phyloP scores from a whole-genome alignment of 2,888 invertebrate genomes.

The Ypsolopha scabrella region DNA sequence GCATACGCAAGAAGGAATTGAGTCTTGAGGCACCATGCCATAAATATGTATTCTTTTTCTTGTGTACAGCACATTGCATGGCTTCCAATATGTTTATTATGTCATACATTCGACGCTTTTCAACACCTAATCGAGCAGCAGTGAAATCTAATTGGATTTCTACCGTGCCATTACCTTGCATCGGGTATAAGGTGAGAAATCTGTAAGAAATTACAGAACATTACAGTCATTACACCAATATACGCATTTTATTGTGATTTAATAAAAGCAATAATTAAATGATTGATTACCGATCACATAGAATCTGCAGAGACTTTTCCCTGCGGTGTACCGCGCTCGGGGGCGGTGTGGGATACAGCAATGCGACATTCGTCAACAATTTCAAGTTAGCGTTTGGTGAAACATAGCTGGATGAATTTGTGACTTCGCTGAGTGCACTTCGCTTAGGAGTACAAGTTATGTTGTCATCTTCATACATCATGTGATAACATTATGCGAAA shows the following conservation, averaged over 20 bases:
- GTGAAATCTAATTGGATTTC: constrained; percentile 75
- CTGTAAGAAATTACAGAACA: constrained; percentile 32
- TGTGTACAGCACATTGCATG: constrained; percentile 76
- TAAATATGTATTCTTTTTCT: constrained; percentile 75
- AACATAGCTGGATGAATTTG: constrained; percentile 63
- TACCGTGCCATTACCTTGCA: constrained; percentile 55
- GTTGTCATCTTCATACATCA: constrained; percentile 66
- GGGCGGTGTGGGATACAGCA: constrained; percentile 64
- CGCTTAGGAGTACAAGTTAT: constrained; percentile 65
- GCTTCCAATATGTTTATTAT: constrained; percentile 81
- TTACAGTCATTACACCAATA: background rate
- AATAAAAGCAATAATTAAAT: background rate
- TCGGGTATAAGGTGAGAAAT: constrained; percentile 68
- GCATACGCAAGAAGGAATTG: constrained; percentile 67
- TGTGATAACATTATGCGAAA: constrained; percentile 34
- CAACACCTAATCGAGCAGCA: constrained; percentile 73
- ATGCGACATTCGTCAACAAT: constrained; percentile 74
- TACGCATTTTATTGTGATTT: background rate
- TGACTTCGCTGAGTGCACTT: constrained; percentile 66
- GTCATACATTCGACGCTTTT: constrained; percentile 78
- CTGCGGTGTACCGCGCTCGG: constrained; percentile 64
- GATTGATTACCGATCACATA: constrained; percentile 67
- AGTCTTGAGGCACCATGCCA: constrained; percentile 78
- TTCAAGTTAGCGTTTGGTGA: constrained; percentile 78
- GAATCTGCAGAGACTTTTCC: constrained; percentile 71